Evolutionary conservation across 2,797 vertebrate species (phyloP), one percentile per base, ranked within the genome.

Genomic region (Etheostoma perlongum): DNA sequence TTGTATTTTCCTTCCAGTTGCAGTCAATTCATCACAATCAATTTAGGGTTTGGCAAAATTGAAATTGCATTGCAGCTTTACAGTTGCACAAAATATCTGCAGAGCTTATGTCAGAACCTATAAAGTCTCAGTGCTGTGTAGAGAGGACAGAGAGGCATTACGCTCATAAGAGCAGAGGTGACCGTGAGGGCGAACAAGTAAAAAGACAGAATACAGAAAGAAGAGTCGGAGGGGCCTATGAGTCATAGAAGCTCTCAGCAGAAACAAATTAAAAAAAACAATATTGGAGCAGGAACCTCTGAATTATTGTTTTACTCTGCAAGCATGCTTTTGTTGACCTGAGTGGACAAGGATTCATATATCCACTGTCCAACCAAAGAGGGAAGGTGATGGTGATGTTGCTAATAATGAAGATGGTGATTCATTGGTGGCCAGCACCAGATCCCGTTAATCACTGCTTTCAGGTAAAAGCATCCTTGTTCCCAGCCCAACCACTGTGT

Each of bases 191-290:
- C 58, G 46, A 54, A 36, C 40, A 12, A 79, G 64, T 23, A 53
- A 52, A 51, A 58, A 68, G 51, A 30, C 52, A 25, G 40, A 75
- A 66, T 49, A 62, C 21, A 67, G 53, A 60, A 21, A 65, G 73
- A 78, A 55, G 64, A 65, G 67, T 25, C 72, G 70, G 57, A 65
- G 25, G 61, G 18, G 27, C 42, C 19, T 13, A 68, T 81, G 79
- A 82, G 76, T 85, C 74, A 90, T 49, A 57, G 75, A 36, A 36
- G 71, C 51, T 86, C 60, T 48, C 51, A 44, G 78, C 74, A 70
- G 71, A 78, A 77, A 65, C 63, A 83, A 85, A 88, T 84, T 68
- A 36, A 83, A 82, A 61, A 86, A 83, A 49, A 90, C 83, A 83
- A 87, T 79, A 88, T 80, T 67, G 81, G 64, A 87, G 79, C 74